Percentiles rank a stretch among this genome's conserved stretches.
Evolutionary conservation across 1,140 invertebrate genomes (phyloP).

Genomic region (Colletes latitarsis): DNA sequence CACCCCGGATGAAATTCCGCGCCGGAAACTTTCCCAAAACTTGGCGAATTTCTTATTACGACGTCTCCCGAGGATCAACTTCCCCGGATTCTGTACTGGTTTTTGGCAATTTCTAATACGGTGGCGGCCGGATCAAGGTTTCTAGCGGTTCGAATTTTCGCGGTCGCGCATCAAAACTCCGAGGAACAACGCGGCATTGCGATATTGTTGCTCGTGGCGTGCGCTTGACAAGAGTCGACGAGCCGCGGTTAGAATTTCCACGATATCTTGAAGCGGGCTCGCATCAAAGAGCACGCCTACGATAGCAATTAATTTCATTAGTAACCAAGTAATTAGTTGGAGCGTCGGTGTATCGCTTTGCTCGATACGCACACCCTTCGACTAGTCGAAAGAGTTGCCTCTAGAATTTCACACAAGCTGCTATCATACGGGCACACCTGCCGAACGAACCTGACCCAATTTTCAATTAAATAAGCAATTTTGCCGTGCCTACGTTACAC

Average conservation of each 20-base stretch:
- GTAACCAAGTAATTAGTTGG: constrained; percentile 46
- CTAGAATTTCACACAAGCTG: neutral
- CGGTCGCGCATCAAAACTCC: constrained; percentile 8
- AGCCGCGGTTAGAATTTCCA: constrained; percentile 9
- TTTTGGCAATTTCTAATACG: too few relatives aligned
- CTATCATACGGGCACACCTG: neutral
- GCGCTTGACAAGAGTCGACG: constrained; percentile 43
- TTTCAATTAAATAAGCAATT: too few relatives aligned
- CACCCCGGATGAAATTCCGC: neutral
- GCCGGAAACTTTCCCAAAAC: neutral
- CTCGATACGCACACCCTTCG: neutral
- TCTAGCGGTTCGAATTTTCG: neutral
- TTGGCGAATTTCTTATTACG: neutral
- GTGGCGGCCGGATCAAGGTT: too few relatives aligned
- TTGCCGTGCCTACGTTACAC: neutral
- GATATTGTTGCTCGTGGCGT: constrained; percentile 18
- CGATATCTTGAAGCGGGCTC: constrained; percentile 45
- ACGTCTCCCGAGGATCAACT: neutral
- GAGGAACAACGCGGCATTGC: neutral
- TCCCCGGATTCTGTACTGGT: too few relatives aligned
- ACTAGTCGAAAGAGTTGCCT: neutral
- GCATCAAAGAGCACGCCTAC: constrained; percentile 36
- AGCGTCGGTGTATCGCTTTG: constrained; percentile 12
- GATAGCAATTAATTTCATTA: constrained; percentile 60
- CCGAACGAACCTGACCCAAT: neutral